Percentiles rank a stretch among this genome's conserved stretches.
Conservation (phyloP, 2,888 invertebrate genomes). For the Dynastes grantii region DNA sequence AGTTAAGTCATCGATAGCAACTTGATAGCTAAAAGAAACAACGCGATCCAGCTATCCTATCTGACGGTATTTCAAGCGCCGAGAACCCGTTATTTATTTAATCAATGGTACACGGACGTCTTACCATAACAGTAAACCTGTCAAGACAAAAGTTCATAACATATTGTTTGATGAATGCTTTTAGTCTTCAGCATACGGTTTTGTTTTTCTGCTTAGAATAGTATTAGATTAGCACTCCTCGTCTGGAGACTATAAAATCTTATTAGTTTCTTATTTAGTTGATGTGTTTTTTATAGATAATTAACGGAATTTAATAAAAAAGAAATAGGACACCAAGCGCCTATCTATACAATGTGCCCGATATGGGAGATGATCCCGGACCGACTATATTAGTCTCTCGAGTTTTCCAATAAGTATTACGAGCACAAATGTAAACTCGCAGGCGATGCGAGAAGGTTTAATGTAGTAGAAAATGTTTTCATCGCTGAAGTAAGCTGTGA, state of each 20-base stretch:
- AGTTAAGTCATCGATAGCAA: no score
- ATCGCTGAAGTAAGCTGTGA: constrained; percentile 17
- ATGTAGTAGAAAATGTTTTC: constrained; percentile 39
- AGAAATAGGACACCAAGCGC: constrained; percentile 20
- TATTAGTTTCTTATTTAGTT: constrained; percentile 20
- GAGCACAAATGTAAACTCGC: constrained; percentile 41
- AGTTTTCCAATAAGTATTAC: constrained; percentile 36
- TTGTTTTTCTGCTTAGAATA: background rate
- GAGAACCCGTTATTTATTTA: constrained; percentile 14
- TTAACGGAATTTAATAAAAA: constrained; percentile 31
- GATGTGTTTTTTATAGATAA: constrained; percentile 23
- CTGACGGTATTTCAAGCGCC: background rate
- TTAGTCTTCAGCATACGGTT: background rate
- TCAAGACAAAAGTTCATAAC: constrained; percentile 7
- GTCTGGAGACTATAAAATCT: background rate
- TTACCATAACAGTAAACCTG: constrained; percentile 3
- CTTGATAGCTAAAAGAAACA: no score
- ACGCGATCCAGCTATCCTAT: no score
- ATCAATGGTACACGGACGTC: background rate
- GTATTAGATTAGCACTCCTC: background rate
- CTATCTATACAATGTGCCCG: background rate
- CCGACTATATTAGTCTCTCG: constrained; percentile 32
- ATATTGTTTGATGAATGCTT: background rate
- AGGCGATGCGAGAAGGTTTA: constrained; percentile 24
- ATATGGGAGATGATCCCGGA: background rate